Percentiles rank a stretch among this genome's conserved stretches.
Conservation (phyloP, 2,888 invertebrate genomes). For the Amphipyra tragopoginis region DNA sequence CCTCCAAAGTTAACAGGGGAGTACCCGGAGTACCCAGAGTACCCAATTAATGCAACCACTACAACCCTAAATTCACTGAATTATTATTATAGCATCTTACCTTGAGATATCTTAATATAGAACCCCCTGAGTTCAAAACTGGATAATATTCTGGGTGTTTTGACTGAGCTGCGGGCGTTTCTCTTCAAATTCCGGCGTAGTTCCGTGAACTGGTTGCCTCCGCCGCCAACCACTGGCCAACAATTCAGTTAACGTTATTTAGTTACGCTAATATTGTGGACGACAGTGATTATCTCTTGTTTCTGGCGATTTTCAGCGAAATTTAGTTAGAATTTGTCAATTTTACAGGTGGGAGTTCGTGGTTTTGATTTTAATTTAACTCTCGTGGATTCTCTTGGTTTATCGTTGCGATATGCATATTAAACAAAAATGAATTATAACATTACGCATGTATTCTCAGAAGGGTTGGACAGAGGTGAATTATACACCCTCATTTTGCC, state of each 20-base stretch:
- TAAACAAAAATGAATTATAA: too few relatives aligned
- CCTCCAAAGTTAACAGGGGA: too few relatives aligned
- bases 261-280: constrained; percentile 29
- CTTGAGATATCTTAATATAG: constrained; percentile 91
- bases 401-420: too few relatives aligned
- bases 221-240: constrained; percentile 91
- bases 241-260: constrained; percentile 32
- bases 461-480: too few relatives aligned
- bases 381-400: too few relatives aligned
- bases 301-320: background rate
- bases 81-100: constrained; percentile 67
- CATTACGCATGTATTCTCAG: too few relatives aligned
- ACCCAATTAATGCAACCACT: too few relatives aligned
- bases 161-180: constrained; percentile 89
- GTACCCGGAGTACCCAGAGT: too few relatives aligned
- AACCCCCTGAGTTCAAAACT: constrained; percentile 91
- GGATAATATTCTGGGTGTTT: constrained; percentile 90
- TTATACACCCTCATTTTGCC: too few relatives aligned
- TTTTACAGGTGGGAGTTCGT: background rate
- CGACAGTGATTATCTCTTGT: constrained; percentile 35
- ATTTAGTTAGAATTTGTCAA: background rate
- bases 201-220: constrained; percentile 92
- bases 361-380: background rate
- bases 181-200: constrained; percentile 90
- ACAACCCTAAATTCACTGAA: background rate